Percentiles rank a stretch among this genome's conserved stretches.
These are phyloP conservation scores for Cranoglanis bouderius DNA, from an alignment of 2,113 vertebrate genomes.

Conservation along the genomic window DNA sequence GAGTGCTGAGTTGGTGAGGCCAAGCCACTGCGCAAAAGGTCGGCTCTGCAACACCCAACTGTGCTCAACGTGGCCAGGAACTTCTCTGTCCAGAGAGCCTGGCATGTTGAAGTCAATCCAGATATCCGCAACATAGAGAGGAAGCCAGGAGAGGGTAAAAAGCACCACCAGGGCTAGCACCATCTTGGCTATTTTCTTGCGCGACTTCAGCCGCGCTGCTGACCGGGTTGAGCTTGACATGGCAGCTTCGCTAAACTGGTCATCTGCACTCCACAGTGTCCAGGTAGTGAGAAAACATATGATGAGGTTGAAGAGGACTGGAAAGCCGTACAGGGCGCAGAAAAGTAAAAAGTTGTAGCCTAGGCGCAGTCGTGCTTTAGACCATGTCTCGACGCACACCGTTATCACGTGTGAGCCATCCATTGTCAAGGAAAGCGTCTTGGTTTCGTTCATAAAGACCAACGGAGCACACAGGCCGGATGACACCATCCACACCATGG, in stretches of 20 bases:
- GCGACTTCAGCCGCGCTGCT: constrained; percentile 58
- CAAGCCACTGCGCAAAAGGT: constrained; percentile 70
- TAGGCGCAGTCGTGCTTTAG: constrained; percentile 61
- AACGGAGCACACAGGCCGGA: constrained; percentile 65
- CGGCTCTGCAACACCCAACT: constrained; percentile 65
- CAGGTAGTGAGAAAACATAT: constrained; percentile 67
- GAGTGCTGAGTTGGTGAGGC: constrained; percentile 70
- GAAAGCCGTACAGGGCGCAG: constrained; percentile 66
- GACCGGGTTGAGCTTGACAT: constrained; percentile 44
- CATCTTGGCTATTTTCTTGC: constrained; percentile 70
- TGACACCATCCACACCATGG: constrained; percentile 64
- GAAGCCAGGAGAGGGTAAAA: constrained; percentile 69
- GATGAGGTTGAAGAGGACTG: constrained; percentile 68
- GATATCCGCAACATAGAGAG: constrained; percentile 68
- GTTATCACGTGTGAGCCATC: constrained; percentile 58
- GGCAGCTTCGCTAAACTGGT: constrained; percentile 53
- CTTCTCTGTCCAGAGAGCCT: constrained; percentile 41
- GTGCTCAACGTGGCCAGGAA: constrained; percentile 52
- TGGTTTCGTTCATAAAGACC: constrained; percentile 66
- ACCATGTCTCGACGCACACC: constrained; percentile 69
- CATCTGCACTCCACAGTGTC: constrained; percentile 58
- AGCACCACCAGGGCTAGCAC: constrained; percentile 68
- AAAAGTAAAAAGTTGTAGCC: constrained; percentile 71
- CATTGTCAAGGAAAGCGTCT: constrained; percentile 57
- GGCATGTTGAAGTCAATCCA: constrained; percentile 70